Evolutionary conservation across 53 echinoderm and acorn worm species (phyloP).

Genomic region (Echinometra lucunter): DNA sequence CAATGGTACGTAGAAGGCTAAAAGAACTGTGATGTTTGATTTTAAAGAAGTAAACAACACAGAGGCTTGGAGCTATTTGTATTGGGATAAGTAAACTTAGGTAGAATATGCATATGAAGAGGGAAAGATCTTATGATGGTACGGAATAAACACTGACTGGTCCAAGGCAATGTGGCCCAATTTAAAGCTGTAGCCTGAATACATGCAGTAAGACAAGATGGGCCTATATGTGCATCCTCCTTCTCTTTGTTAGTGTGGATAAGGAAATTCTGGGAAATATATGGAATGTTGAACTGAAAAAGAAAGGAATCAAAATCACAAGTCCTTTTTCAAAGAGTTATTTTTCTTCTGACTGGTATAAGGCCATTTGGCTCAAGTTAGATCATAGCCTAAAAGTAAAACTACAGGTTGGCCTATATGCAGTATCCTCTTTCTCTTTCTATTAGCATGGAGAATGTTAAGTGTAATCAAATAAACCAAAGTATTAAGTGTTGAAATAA

Average conservation of each 20-base stretch:
- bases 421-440: no score
- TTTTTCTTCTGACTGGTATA: no score
- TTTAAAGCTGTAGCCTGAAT: background rate
- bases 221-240: background rate
- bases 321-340: no score
- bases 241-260: background rate
- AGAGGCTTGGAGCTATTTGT: constrained; percentile 48
- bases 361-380: no score
- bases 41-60: constrained; percentile 31
- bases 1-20: background rate
- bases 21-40: background rate
- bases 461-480: no score
- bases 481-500: no score
- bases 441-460: no score
- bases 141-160: background rate
- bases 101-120: constrained; percentile 29
- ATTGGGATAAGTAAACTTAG: constrained; percentile 53
- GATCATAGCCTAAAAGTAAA: no score
- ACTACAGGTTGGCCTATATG: no score
- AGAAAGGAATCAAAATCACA: no score
- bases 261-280: background rate
- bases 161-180: background rate
- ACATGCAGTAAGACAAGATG: no score
- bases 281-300: background rate
- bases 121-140: constrained; percentile 3